Evolutionary conservation across 2,888 invertebrate genomes (phyloP), one percentile per base, ranked within the genome.

Genomic region (Dyspetes luteomarginatus): DNA sequence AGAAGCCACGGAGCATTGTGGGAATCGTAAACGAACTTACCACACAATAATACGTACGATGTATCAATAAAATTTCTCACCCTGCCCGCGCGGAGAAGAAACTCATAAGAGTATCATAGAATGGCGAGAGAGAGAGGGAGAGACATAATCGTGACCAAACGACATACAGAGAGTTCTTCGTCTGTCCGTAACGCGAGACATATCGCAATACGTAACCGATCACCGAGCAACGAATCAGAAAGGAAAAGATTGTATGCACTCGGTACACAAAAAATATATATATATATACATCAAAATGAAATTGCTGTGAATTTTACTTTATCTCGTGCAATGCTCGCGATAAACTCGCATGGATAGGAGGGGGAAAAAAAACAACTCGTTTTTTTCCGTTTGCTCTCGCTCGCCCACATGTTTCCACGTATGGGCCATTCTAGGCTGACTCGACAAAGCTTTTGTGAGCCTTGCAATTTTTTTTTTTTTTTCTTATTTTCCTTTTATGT

Each of bases 121-220:
- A 48, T 0, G 48, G 0, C 3, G 15, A 19, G 48, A 15, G 48
- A 1, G 17, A 48, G 1, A 5, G 48, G 9, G 36, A 36, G 36
- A 36, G 36, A 36, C 9, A 36, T 36, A 36, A 36, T 36, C 36
- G 36, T 12, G 12, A 3, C 36, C 9, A 36, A 12, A 36, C 36
- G 36, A 36, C 12, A 36, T 36, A 12, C 36, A 36, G 12, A 36
- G 36, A 36, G 7, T 36, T 36, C 36, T 30, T 36, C 36, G 17
- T 15, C 55, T 24, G 41, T 56, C 17, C 2, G 68, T 68, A 68
- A 68, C n/a, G 41, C n/a, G 68, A 68, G 43, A 68, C 43, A 41
- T 36, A 4, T 22, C 3, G 68, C 24, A 36, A 30, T 56, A 68
- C 55, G 56, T 68, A 56, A 68, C 50, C 28, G 50, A 55, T 56